phyloP scores from a whole-genome alignment of 1,140 invertebrate genomes.

The Bombus superbus region DNA sequence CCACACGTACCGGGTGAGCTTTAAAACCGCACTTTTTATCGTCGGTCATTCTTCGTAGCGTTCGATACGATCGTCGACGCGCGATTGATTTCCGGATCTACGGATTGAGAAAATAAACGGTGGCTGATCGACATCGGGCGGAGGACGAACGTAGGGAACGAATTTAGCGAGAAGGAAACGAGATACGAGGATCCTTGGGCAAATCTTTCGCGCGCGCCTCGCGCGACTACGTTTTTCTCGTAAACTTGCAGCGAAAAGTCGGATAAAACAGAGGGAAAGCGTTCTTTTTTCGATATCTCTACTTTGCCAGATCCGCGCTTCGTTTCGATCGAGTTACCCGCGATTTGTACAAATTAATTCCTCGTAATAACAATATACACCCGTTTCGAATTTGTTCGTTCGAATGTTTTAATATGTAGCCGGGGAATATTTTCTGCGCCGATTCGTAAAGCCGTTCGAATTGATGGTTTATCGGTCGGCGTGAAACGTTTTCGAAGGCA shows the following conservation, averaged over 20 bases:
- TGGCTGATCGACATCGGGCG: too few relatives aligned
- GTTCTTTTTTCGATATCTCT: neutral
- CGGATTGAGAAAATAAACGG: neutral
- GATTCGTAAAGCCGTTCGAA: slow-evolving; percentile 49
- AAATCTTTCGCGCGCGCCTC: neutral
- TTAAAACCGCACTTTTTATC: slow-evolving; percentile 47
- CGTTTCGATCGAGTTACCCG: neutral
- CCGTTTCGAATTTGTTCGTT: slow-evolving; percentile 8
- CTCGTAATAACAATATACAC: neutral
- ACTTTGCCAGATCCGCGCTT: neutral
- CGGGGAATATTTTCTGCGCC: slow-evolving; percentile 23
- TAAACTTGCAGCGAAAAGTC: too few relatives aligned
- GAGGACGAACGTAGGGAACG: too few relatives aligned
- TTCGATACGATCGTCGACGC: neutral
- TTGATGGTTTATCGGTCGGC: slow-evolving; percentile 46
- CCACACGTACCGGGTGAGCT: slow-evolving; percentile 77
- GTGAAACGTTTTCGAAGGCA: slow-evolving; percentile 18
- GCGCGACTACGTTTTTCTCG: too few relatives aligned
- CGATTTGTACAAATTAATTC: neutral
- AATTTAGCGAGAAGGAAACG: neutral
- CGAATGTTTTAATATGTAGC: neutral
- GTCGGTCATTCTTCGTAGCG: too few relatives aligned
- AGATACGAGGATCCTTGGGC: neutral
- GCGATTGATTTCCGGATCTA: neutral
- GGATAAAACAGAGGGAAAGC: too few relatives aligned